A percentile compares a stretch with the other conserved stretches of the same genome.
Evolutionary conservation across 2,888 invertebrate genomes (phyloP).

Genomic region (Agrypnus murinus): DNA sequence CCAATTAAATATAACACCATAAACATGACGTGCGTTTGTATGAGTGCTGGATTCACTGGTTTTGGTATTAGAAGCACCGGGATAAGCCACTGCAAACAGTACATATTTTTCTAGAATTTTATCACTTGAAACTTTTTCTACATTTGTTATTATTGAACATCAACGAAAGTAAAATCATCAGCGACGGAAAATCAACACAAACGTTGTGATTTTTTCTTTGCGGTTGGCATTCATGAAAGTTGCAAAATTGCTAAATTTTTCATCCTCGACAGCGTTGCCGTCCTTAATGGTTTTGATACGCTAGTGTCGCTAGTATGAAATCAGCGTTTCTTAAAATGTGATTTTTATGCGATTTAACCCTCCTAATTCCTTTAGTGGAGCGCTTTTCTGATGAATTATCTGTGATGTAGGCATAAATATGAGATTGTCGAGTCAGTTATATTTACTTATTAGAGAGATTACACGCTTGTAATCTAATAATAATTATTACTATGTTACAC

Average conservation of each 20-base stretch:
- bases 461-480: too few species aligned
- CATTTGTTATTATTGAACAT: conserved; percentile 3
- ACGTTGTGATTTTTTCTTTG: neutral
- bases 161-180: conserved; percentile 15
- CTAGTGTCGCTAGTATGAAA: too few species aligned
- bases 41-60: conserved; percentile 95
- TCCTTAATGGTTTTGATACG: neutral
- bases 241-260: too few species aligned
- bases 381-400: too few species aligned
- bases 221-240: neutral
- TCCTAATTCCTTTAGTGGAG: too few species aligned
- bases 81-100: conserved; percentile 97
- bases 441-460: too few species aligned
- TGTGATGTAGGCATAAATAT: too few species aligned
- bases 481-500: too few species aligned
- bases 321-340: too few species aligned
- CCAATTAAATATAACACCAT: conserved; percentile 97
- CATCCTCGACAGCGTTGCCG: neutral
- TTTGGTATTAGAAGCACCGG: conserved; percentile 98
- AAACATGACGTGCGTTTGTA: conserved; percentile 98
- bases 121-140: neutral
- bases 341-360: too few species aligned
- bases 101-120: conserved; percentile 76
- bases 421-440: too few species aligned
- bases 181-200: conserved; percentile 1